Evolutionary conservation across 2,113 vertebrate species (phyloP), one percentile per base, ranked within the genome.

Genomic region (Cyprinodon brontotheroides): DNA sequence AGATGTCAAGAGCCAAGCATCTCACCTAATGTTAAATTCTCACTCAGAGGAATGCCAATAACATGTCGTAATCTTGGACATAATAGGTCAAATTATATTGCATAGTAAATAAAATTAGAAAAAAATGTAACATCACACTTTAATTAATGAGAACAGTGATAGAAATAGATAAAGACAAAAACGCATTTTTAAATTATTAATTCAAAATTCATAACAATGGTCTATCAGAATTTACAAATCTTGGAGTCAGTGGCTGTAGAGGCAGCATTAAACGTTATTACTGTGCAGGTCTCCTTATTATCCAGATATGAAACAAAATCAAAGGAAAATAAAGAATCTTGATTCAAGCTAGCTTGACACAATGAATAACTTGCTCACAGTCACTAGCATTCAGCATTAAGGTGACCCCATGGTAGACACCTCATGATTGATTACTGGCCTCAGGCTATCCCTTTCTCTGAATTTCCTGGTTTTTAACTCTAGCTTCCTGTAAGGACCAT

Each of bases 341-440:
- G 15, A 43, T 59, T 20, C 37, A 69, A 64, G 43, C n/a, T 39
- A 62, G 57, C 59, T 78, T 4, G 57, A 77, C 86, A 87, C 73
- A 83, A 81, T 63, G 41, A 75, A 74, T 68, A 39, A 29, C 41
- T 76, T 74, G 59, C 64, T 70, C 63, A 63, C 14, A 66, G 48
- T 74, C 71, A 67, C 47, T 70, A 12, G 62, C 68, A 81, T 67
- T 65, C 61, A 68, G 80, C 66, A 75, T n/a, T 36, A 68, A 84
- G 75, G 76, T 77, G 57, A 85, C 85, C 89, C 74, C 70, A 68
- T 37, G n/a, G 61, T 69, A 74, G 80, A 83, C 78, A 73, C 67
- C n/a, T 65, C 12, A 66, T 91, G 88, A 87, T 89, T 89, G 91
- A 94, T 94, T 88, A 90, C 86, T 41, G 40, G 85, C 90, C 87